Evolutionary conservation across 2,888 invertebrate genomes (phyloP).

Genomic region (Neocrepidodera transversa): DNA sequence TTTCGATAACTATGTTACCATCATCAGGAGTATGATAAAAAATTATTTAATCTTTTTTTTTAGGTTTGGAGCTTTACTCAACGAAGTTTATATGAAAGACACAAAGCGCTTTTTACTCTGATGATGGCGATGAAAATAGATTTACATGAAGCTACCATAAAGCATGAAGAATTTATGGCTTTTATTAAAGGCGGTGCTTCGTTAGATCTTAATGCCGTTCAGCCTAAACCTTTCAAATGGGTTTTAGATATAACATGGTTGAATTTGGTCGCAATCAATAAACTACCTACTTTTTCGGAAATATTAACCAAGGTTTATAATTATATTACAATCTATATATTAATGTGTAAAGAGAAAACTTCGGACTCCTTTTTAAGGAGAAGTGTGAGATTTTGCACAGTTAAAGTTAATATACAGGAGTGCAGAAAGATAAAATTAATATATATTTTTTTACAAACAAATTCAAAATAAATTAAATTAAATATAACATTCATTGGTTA

Average conservation of each 20-base stretch:
- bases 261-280: conserved; percentile 92
- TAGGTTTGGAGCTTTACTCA: conserved; percentile 89
- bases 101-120: conserved; percentile 90
- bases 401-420: too few relatives aligned
- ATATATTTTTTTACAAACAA: too few relatives aligned
- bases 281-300: conserved; percentile 79
- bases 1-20: too few relatives aligned
- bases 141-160: conserved; percentile 79
- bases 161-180: conserved; percentile 90
- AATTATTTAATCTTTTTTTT: too few relatives aligned
- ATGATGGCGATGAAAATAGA: conserved; percentile 97
- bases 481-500: too few relatives aligned
- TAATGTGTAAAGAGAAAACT: too few relatives aligned
- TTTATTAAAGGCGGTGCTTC: conserved; percentile 98
- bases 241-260: conserved; percentile 96
- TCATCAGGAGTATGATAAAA: too few relatives aligned
- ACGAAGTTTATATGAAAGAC: conserved; percentile 90
- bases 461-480: too few relatives aligned
- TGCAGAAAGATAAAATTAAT: too few relatives aligned
- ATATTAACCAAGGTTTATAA: conserved; percentile 73
- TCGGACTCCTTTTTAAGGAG: too few relatives aligned
- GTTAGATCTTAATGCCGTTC: conserved; percentile 88
- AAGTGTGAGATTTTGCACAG: too few relatives aligned
- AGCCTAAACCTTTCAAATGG: conserved; percentile 93
- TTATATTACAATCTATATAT: background rate